Evolutionary conservation across 2,113 vertebrate species (phyloP), one percentile per base, ranked within the genome.

Genomic region (Mionectes macconnelli): DNA sequence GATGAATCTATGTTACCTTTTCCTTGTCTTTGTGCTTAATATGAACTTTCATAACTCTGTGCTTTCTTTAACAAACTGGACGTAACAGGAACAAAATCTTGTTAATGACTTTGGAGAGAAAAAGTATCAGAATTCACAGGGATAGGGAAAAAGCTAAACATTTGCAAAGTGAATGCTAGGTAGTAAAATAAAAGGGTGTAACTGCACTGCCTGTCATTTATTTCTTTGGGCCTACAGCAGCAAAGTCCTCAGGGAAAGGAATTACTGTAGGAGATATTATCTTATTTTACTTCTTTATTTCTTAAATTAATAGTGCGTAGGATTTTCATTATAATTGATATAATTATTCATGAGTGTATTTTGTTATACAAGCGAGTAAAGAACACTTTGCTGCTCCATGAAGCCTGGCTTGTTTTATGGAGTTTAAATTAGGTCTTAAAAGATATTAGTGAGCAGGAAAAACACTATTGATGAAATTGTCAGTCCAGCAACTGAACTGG

Each of bases 321-420:
- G 67, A 63, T 93, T 96, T 92, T 69, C 57, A 80, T 89, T 96
- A 50, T 69, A 90, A 84, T 79, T 94, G 78, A 49, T 69, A 73
- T 56, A 88, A 91, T 92, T 50, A 50, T 77, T 88, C 30, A 25
- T 80, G 37, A 55, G 7, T 18, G 59, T 80, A 4, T 63, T 91
- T 83, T 69, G 68, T 95, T 91, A 47, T 39, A 44, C 28, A 85
- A 69, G 50, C 0, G 0, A 76, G 50, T 76, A 62, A 44, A 68
- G 49, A 90, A 30, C n/a, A 40, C 42, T 95, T 75, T 70, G 37
- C 39, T 77, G 55, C 64, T 85, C 52, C 1, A 2, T 90, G 83
- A 86, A 90, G 67, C 59, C 40, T 91, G 50, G 8, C 42, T 93
- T 73, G 42, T 57, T 93, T 83, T 69, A 83, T 47, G 27, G 45